These are phyloP conservation scores for Xiphydria camelus DNA, from an alignment of 2,888 invertebrate genomes.

Conservation along the genomic window DNA sequence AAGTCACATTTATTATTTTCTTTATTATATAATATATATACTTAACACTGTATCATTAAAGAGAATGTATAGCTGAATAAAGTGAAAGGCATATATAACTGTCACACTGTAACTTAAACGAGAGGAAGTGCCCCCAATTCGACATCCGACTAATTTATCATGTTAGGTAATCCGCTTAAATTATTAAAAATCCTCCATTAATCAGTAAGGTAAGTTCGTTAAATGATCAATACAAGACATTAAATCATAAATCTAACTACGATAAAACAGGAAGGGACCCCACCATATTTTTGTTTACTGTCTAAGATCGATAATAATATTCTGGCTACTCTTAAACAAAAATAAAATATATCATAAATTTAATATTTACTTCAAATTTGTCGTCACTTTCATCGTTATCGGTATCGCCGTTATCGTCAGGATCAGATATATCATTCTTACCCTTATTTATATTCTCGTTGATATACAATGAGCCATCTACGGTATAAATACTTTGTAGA, in stretches of 20 bases:
- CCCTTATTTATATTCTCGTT: no score
- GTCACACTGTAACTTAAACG: conserved; percentile 33
- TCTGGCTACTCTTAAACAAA: conserved; percentile 31
- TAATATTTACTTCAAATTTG: conserved; percentile 30
- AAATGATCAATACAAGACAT: conserved; percentile 24
- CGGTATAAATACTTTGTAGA: no score
- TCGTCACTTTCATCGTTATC: no score
- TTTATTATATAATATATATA: conserved; percentile 42
- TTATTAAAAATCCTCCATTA: conserved; percentile 23
- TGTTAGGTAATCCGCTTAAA: no score
- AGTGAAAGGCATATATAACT: conserved; percentile 35
- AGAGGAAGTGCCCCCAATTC: conserved; percentile 27
- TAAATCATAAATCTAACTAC: conserved; percentile 27
- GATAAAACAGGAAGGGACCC: conserved; percentile 16
- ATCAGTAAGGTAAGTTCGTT: conserved; percentile 13
- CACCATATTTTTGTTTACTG: no score
- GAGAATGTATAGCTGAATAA: conserved; percentile 38
- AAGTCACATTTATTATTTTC: conserved; percentile 40
- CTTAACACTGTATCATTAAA: conserved; percentile 43
- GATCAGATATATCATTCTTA: no score
- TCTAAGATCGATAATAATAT: conserved; percentile 29
- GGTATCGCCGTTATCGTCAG: no score
- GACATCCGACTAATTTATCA: no score
- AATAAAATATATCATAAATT: conserved; percentile 36
- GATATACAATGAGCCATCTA: no score